These are phyloP conservation scores for Boloria selene DNA, from an alignment of 2,888 invertebrate genomes.

Conservation along the genomic window DNA sequence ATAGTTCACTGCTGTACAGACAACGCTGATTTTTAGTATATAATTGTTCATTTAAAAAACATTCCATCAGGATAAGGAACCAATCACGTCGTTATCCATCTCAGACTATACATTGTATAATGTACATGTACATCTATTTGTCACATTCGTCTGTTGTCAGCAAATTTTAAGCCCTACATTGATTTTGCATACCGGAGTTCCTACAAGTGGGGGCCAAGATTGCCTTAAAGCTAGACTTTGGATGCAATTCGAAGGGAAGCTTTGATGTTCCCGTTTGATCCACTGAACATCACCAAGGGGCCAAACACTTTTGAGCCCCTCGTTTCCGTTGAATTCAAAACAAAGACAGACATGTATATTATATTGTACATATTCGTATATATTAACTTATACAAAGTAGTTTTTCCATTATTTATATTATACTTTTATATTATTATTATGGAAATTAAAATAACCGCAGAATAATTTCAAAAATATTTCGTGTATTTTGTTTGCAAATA, in stretches of 20 bases:
- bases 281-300: conserved; percentile 25
- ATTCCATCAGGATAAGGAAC: conserved; percentile 1
- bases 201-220: conserved; percentile 18
- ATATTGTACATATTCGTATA: no score
- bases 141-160: conserved; percentile 11
- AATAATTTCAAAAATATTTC: no score
- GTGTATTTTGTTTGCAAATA: no score
- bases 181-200: conserved; percentile 10
- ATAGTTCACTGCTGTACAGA: no score
- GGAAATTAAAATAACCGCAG: no score
- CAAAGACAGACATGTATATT: conserved; percentile 12
- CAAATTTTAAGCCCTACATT: conserved; percentile 21
- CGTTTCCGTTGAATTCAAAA: conserved; percentile 1
- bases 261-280: conserved; percentile 34
- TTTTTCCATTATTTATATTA: no score
- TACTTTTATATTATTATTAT: no score
- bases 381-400: no score
- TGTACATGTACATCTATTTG: not conserved
- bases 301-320: conserved; percentile 17
- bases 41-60: conserved; percentile 8
- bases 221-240: conserved; percentile 27
- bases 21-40: no score
- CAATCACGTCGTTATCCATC: conserved; percentile 13
- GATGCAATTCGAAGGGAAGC: conserved; percentile 29
- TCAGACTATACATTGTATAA: no score